A percentile compares a stretch with the other conserved stretches of the same genome.
These are phyloP conservation scores for Hirundichthys speculiger DNA, from an alignment of 2,113 vertebrate species.

Conservation along the genomic window DNA sequence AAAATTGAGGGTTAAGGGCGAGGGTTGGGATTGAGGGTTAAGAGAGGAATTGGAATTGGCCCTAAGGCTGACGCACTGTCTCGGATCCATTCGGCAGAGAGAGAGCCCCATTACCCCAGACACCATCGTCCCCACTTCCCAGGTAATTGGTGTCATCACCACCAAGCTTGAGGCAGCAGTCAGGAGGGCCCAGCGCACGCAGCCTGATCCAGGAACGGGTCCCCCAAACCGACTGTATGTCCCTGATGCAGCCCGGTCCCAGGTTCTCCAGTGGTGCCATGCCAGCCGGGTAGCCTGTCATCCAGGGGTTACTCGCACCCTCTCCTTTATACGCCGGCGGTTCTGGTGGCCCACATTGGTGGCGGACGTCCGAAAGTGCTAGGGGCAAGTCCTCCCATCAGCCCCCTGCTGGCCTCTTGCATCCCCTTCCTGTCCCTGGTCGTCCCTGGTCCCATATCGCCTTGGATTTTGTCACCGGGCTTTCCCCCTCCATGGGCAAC, in stretches of 20 bases:
- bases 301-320: not conserved
- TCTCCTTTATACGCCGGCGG: not conserved
- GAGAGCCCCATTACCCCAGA: not conserved
- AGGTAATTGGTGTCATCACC: not conserved
- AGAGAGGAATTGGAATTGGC: no score
- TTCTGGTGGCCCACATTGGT: not conserved
- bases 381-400: not conserved
- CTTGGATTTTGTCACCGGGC: not conserved
- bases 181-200: not conserved
- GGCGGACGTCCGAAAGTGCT: not conserved
- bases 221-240: not conserved
- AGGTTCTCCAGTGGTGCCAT: not conserved
- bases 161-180: not conserved
- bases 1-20: no score
- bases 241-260: not conserved
- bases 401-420: not conserved
- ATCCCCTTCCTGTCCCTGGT: not conserved
- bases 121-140: not conserved
- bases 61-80: not conserved
- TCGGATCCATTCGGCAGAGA: not conserved
- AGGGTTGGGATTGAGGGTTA: no score
- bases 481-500: not conserved
- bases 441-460: not conserved
- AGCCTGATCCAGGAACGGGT: not conserved
- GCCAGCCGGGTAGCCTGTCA: not conserved